Conservation (phyloP, 2,113 vertebrate genomes). For the Eurypyga helias region DNA sequence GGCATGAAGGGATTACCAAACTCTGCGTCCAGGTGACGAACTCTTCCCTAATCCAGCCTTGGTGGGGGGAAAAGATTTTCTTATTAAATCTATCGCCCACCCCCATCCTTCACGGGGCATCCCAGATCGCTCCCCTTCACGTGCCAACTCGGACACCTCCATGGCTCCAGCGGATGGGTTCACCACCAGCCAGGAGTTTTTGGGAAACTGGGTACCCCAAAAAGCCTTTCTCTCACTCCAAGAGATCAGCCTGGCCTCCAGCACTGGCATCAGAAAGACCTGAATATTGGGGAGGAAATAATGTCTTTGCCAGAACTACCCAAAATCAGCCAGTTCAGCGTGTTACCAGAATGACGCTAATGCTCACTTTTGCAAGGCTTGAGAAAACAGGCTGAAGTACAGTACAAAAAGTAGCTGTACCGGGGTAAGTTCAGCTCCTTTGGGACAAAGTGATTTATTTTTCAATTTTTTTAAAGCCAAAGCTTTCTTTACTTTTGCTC, state of each 20-base stretch:
- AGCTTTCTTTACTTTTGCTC: not conserved
- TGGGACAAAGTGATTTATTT: not conserved
- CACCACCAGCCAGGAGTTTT: not conserved
- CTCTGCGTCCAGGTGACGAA: not conserved
- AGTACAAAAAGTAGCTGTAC: not conserved
- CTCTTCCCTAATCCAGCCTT: not conserved
- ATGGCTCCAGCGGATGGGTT: not conserved
- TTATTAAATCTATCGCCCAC: not conserved
- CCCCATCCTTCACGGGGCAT: not conserved
- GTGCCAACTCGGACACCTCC: rapidly evolving
- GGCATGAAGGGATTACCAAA: not conserved
- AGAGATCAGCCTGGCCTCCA: not conserved
- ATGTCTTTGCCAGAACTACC: not conserved
- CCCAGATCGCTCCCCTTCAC: not conserved
- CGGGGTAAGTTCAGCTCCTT: not conserved
- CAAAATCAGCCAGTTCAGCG: not conserved
- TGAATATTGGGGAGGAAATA: not conserved
- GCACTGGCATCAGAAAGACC: not conserved
- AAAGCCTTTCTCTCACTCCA: not conserved
- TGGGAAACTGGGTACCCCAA: not conserved
- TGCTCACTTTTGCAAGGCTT: not conserved
- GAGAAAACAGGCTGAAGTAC: constrained; percentile 7
- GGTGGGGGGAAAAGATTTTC: not conserved
- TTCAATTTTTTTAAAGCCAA: not conserved
- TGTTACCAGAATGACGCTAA: not conserved